Percentiles rank a stretch among this genome's conserved stretches.
These are phyloP conservation scores for Drosophila mulleri DNA, from an alignment of 2,888 invertebrate genomes.

Conservation along the genomic window DNA sequence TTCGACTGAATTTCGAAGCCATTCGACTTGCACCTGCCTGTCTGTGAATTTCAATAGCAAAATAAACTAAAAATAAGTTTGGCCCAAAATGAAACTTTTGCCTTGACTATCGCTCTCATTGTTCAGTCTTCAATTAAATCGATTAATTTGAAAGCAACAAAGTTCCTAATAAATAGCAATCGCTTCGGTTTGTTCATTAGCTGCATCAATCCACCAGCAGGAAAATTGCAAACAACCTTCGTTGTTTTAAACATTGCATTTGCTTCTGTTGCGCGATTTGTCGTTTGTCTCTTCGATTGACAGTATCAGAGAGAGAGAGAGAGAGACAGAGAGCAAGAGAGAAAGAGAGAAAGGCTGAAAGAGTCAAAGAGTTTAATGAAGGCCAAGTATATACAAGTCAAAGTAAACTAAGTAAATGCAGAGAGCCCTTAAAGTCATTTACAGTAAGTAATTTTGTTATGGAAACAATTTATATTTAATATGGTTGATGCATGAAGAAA, in stretches of 20 bases:
- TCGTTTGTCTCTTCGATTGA: slow-evolving; percentile 34
- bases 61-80: slow-evolving; percentile 56
- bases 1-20: slow-evolving; percentile 28
- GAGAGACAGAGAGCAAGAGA: background rate
- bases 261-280: slow-evolving; percentile 16
- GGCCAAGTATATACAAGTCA: background rate
- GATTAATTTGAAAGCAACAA: slow-evolving; percentile 67
- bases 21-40: slow-evolving; percentile 10
- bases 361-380: background rate
- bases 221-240: background rate
- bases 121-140: slow-evolving; percentile 72
- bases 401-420: background rate
- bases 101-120: slow-evolving; percentile 28
- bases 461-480: background rate
- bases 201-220: slow-evolving; percentile 16
- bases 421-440: no score
- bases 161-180: slow-evolving; percentile 47
- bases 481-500: background rate
- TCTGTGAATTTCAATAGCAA: slow-evolving; percentile 59
- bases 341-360: no score
- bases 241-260: slow-evolving; percentile 37
- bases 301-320: background rate
- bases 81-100: slow-evolving; percentile 37
- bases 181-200: slow-evolving; percentile 57
- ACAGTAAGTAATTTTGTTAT: background rate